Conservation (phyloP, 2,797 vertebrate genomes). For the Scolopax bukidnonensis region DNA sequence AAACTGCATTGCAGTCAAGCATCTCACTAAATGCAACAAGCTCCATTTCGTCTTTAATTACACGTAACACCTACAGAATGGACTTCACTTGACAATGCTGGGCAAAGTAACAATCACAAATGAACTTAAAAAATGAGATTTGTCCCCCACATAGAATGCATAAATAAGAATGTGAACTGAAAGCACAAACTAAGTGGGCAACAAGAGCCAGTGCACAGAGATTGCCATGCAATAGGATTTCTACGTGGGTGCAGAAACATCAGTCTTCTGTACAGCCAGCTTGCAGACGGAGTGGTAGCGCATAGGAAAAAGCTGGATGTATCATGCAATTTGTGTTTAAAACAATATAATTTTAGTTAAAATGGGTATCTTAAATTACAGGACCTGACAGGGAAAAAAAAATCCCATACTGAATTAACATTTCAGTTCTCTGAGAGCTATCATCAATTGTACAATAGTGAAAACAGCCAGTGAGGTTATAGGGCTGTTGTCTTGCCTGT, state of each 20-base stretch:
- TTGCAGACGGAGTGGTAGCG: background rate
- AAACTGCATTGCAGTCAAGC: accelerated
- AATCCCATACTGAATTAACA: background rate
- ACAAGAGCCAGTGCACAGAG: background rate
- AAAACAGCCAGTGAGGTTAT: conserved; percentile 45
- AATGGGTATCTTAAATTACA: conserved; percentile 60
- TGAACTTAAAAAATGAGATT: background rate
- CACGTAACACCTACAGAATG: accelerated
- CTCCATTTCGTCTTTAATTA: background rate
- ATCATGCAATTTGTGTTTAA: conserved; percentile 54
- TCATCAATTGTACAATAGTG: conserved; percentile 2
- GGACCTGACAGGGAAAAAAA: background rate
- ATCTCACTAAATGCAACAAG: background rate
- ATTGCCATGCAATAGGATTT: background rate
- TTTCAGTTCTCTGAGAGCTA: conserved; percentile 6
- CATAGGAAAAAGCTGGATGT: background rate
- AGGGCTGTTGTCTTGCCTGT: background rate
- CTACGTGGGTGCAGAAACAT: background rate
- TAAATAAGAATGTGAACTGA: background rate
- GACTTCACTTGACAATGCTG: background rate
- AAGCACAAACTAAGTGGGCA: background rate
- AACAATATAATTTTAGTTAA: conserved; percentile 56
- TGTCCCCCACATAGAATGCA: background rate
- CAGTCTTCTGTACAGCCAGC: background rate
- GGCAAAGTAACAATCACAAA: background rate